phyloP scores from a whole-genome alignment of 23 tunicate species.

The Halocynthia aurantium region DNA sequence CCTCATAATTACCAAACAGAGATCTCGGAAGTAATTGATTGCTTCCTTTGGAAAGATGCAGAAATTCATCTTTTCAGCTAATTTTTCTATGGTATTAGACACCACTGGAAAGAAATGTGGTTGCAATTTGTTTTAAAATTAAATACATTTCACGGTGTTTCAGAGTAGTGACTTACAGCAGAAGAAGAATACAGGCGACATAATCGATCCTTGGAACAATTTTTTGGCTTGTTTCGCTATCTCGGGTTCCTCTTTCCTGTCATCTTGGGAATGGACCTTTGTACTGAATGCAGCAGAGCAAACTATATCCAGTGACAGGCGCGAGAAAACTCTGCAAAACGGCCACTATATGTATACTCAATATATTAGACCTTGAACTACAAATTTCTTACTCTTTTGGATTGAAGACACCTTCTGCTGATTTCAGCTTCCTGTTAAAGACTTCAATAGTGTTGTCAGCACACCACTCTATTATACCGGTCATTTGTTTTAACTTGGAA shows the following conservation, averaged over 20 bases:
- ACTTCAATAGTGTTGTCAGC: slow-evolving; percentile 24
- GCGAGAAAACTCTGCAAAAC: slow-evolving; percentile 33
- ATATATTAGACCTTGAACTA: not conserved
- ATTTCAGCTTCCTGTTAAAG: slow-evolving; percentile 9
- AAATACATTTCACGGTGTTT: no score
- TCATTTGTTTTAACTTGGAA: slow-evolving; percentile 68
- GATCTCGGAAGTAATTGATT: slow-evolving; percentile 9
- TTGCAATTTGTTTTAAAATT: no score
- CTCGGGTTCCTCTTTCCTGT: slow-evolving; percentile 13
- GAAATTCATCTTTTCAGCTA: slow-evolving; percentile 17
- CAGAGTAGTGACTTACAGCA: not conserved
- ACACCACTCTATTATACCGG: slow-evolving; percentile 47
- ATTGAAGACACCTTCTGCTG: slow-evolving; percentile 39
- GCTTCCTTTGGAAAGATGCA: slow-evolving; percentile 34
- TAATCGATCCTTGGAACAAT: slow-evolving; percentile 8
- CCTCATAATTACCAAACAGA: slow-evolving; percentile 28
- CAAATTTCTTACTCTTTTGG: slow-evolving; percentile 49
- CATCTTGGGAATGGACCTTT: slow-evolving; percentile 44
- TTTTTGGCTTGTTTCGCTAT: slow-evolving; percentile 12
- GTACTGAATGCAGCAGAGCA: slow-evolving; percentile 84
- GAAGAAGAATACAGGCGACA: not conserved
- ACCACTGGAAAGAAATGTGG: slow-evolving; percentile 24
- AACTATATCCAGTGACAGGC: slow-evolving; percentile 58
- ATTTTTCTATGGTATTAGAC: slow-evolving; percentile 43
- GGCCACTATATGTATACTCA: no score